Conservation (phyloP, 2,113 vertebrate genomes). For the Podarcis muralis region DNA sequence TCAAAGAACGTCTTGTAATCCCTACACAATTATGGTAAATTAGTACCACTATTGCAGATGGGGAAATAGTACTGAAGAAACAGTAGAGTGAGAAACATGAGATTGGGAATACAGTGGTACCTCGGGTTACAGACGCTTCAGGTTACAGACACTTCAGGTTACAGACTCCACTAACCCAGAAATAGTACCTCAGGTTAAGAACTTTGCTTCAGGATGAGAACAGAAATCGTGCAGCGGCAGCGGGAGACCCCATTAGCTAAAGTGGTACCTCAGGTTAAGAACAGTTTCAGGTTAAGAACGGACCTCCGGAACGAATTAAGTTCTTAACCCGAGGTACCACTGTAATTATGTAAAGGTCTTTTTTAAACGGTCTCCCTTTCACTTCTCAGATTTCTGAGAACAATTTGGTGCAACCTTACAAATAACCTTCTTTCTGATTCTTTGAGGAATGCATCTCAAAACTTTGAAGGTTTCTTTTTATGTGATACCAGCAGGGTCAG, state of each 20-base stretch:
- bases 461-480: constrained; percentile 46
- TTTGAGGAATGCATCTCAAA: background rate
- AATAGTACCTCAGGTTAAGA: no score
- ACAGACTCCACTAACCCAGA: no score
- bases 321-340: no score
- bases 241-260: no score
- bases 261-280: no score
- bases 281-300: no score
- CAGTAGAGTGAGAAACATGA: no score
- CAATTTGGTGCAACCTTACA: background rate
- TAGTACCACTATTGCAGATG: background rate
- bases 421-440: constrained; percentile 51
- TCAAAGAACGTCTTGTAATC: background rate
- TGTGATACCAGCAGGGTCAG: constrained; percentile 55
- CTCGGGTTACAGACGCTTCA: no score
- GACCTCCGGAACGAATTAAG: no score
- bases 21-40: background rate
- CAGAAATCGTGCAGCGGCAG: no score
- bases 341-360: background rate
- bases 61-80: background rate
- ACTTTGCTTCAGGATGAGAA: no score
- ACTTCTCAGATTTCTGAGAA: background rate
- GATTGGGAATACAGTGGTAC: background rate
- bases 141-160: no score
- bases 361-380: background rate